Percentiles rank a stretch among this genome's conserved stretches.
Evolutionary conservation across 2,113 vertebrate species (phyloP).

Genomic region (Aphyosemion australe): DNA sequence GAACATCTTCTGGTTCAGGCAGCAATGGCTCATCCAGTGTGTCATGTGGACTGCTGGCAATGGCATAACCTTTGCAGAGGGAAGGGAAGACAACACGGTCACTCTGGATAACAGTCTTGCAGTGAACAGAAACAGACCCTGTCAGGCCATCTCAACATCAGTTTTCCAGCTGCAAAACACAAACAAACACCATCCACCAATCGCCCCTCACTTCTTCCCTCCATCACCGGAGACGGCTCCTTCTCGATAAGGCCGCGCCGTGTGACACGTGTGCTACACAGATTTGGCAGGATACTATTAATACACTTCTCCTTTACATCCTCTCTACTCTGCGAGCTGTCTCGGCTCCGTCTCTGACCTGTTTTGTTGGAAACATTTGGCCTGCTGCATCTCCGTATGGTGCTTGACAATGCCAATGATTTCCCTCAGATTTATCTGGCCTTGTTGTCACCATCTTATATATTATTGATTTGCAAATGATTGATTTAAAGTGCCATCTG

Average conservation of each 20-base stretch:
- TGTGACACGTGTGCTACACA: conserved; percentile 8
- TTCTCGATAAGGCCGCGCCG: conserved; percentile 16
- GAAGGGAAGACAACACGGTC: conserved; percentile 73
- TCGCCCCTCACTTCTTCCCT: conserved; percentile 44
- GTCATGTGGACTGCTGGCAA: conserved; percentile 92
- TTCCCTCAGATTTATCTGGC: conserved; percentile 44
- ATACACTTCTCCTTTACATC: conserved; percentile 38
- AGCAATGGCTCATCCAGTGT: conserved; percentile 87
- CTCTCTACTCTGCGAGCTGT: neutral
- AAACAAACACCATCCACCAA: conserved; percentile 48
- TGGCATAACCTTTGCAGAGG: conserved; percentile 87
- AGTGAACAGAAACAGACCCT: conserved; percentile 75
- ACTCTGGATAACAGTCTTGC: conserved; percentile 74
- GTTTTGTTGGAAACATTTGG: conserved; percentile 37
- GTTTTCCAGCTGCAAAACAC: conserved; percentile 54
- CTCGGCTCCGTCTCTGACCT: conserved; percentile 55
- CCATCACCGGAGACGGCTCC: conserved; percentile 25
- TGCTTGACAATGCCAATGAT: conserved; percentile 39
- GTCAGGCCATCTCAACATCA: conserved; percentile 77
- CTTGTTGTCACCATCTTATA: conserved; percentile 28
- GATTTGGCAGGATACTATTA: conserved; percentile 41
- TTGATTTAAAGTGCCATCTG: conserved; percentile 76
- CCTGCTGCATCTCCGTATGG: conserved; percentile 43
- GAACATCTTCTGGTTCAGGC: conserved; percentile 76
- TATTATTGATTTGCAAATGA: conserved; percentile 72